Evolutionary conservation across 2,797 vertebrate species (phyloP).

Genomic region (Semotilus atromaculatus): DNA sequence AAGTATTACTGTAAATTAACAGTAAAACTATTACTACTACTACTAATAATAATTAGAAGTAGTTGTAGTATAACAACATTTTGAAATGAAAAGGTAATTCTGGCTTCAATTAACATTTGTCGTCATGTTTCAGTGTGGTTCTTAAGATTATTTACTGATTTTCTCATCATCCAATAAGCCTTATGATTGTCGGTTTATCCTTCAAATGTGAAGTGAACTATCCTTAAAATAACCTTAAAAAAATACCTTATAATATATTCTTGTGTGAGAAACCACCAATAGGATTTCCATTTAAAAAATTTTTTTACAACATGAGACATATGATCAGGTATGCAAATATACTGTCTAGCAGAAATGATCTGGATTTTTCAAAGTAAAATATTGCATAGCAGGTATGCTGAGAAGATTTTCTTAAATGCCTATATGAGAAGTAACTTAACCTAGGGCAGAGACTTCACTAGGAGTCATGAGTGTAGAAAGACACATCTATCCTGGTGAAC

Average conservation of each 20-base stretch:
- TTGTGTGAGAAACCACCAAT: neutral
- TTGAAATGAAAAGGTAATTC: neutral
- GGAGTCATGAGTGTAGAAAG: conserved; percentile 24
- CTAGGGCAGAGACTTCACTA: neutral
- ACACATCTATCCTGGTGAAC: conserved; percentile 50
- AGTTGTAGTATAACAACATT: neutral
- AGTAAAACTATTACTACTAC: neutral
- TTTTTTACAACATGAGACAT: no score
- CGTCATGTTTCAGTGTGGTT: neutral
- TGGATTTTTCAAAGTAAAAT: neutral
- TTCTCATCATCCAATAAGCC: neutral
- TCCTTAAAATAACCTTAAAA: no score
- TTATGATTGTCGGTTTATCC: neutral
- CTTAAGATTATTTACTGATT: neutral
- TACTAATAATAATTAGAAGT: neutral
- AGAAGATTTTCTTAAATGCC: neutral
- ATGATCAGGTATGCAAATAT: neutral
- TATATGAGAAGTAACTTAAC: conserved; percentile 14
- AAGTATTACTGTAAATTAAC: no score
- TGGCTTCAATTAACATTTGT: neutral
- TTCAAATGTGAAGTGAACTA: neutral
- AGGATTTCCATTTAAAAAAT: neutral
- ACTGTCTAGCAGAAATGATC: neutral
- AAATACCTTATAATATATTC: no score
- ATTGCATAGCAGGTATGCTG: neutral